phyloP scores from a whole-genome alignment of 2,888 invertebrate genomes.

The Sepioteuthis lessoniana region DNA sequence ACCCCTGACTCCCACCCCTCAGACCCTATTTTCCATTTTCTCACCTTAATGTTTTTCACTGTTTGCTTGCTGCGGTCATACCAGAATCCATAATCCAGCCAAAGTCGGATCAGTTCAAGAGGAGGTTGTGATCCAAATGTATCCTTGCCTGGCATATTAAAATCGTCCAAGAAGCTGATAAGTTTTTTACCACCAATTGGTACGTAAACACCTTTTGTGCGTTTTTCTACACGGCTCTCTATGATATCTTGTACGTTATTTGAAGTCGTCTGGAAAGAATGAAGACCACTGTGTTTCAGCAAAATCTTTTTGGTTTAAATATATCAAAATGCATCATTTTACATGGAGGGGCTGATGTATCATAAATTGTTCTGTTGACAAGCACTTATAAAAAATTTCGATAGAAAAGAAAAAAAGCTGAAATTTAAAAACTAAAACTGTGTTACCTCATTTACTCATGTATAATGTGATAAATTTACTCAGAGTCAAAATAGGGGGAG shows the following conservation, averaged over 20 bases:
- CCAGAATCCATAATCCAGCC: slow-evolving; percentile 93
- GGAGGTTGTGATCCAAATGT: slow-evolving; percentile 92
- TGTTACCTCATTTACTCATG: too few relatives aligned
- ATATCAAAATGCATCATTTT: too few relatives aligned
- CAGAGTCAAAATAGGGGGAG: too few relatives aligned
- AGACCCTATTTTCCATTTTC: slow-evolving; percentile 15
- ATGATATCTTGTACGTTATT: slow-evolving; percentile 88
- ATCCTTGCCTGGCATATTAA: slow-evolving; percentile 94
- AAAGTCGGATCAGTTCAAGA: slow-evolving; percentile 86
- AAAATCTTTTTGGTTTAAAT: too few relatives aligned
- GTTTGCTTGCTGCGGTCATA: slow-evolving; percentile 87
- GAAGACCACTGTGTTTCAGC: not conserved
- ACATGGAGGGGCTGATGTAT: too few relatives aligned
- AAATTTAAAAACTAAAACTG: too few relatives aligned
- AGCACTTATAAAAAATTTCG: too few relatives aligned
- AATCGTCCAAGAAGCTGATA: slow-evolving; percentile 91
- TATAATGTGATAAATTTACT: too few relatives aligned
- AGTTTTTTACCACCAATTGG: slow-evolving; percentile 87
- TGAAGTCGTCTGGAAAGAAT: slow-evolving; percentile 82
- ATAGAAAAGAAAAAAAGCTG: too few relatives aligned
- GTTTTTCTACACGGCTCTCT: slow-evolving; percentile 89
- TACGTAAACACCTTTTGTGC: slow-evolving; percentile 88
- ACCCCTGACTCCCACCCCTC: too few relatives aligned
- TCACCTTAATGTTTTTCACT: slow-evolving; percentile 83
- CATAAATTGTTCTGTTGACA: too few relatives aligned